Conservation (phyloP, 2,888 invertebrate species). For the Tridacna gigas region DNA sequence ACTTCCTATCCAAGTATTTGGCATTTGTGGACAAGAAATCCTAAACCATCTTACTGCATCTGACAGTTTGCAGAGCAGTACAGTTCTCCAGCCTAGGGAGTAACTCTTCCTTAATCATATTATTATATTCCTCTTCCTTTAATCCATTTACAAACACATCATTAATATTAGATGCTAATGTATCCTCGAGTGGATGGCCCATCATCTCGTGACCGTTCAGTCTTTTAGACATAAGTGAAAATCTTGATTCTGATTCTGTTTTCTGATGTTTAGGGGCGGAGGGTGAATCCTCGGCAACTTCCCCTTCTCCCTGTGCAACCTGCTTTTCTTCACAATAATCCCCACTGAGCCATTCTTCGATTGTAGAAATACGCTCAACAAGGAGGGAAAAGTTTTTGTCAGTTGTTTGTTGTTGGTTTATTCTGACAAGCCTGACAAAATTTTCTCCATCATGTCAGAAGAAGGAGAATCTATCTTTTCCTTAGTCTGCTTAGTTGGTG, state of each 20-base stretch:
- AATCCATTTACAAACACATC: no score
- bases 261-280: no score
- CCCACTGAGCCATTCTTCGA: no score
- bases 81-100: constrained; percentile 20
- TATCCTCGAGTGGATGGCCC: constrained; percentile 12
- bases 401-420: background rate
- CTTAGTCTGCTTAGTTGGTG: no score
- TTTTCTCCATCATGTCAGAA: background rate
- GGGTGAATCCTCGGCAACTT: no score
- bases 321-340: no score
- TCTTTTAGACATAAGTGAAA: constrained; percentile 4
- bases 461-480: no score
- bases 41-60: constrained; percentile 16
- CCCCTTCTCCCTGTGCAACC: no score
- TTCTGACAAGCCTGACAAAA: background rate
- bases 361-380: background rate
- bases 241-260: background rate
- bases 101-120: constrained; percentile 19
- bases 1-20: no score
- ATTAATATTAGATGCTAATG: no score
- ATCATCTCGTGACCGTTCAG: constrained; percentile 4
- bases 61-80: constrained; percentile 15
- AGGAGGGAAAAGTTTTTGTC: background rate
- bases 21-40: constrained; percentile 8
- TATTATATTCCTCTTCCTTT: no score